Evolutionary conservation across 2,797 vertebrate species (phyloP), one percentile per base, ranked within the genome.

Genomic region (Notolepis coatsorum): DNA sequence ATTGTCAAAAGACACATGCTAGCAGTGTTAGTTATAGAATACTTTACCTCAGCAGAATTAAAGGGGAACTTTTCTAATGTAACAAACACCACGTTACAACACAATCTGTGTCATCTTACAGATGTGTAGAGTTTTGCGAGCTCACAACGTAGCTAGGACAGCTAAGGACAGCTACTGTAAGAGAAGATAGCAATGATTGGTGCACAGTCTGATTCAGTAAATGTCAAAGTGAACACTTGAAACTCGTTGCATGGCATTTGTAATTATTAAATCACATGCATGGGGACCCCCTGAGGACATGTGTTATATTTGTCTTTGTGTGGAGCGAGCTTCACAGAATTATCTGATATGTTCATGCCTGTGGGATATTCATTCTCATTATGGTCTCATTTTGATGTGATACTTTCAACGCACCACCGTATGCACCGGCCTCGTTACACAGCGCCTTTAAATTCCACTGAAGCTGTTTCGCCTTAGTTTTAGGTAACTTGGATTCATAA

Each of bases 321-420:
- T 24, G n/a, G 43, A 79, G 59, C 55, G 25, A 45, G 52, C 45
- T 20, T 15, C 55, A 56, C 54, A 59, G 15, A 50, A 50, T 61
- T 75, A 68, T 80, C 60, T 39, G 68, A 78, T 75, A 71, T 65
- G 33, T 48, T 35, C 49, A 71, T 62, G 74, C 81, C 76, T 65
- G 35, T 15, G 80, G 76, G 79, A 78, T 78, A 85, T 77, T 43
- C 61, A 60, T 77, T 72, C 60, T 52, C 41, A n/a, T 21, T 24
- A 68, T 54, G 70, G 70, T 73, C 48, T 68, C 20, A 74, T 85
- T 85, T 71, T 27, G 20, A 68, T 13, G 48, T 18, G 25, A 77
- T 80, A 79, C 64, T 37, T 74, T 53, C 48, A 73, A 70, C 46
- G 66, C 43, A 43, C 12, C 63, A 70, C 12, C 63, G 68, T 71